Base-by-base conservation (phyloP, 2,888 invertebrate genomes). In the Eurois occulta region DNA sequence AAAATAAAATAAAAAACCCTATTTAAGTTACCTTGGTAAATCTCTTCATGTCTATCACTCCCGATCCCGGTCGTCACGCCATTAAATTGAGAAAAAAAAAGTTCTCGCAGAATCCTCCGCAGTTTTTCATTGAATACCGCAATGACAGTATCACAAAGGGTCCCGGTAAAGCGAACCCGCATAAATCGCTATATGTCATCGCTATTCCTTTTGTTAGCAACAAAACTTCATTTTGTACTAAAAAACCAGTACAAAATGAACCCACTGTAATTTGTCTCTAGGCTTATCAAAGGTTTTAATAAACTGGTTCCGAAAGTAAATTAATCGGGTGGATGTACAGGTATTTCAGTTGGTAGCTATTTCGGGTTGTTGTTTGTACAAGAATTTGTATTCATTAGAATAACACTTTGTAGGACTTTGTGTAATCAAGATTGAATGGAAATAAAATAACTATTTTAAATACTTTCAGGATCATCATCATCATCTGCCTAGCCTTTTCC, bases 111-210 rank as follows among this genome's bases (percentile, higher is more conserved):
- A 65, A 77, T 73, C 78, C 82, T 84, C 80, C 78, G 81, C 88
- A 89, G 88, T 91, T 91, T 90, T 88, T 91, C 91, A 90, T 91
- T 88, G 90, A 90, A 92, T 90, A 86, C 84, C 87, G 78, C 84
- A 90, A 87, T 88, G 92, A 91, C 92, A 90, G 85, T 87, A 88
- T 87, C 88, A 93, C 92, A 94, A 94, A 92, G 89, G 91, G 82
- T 80, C 75, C 79, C 74, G 79, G 86, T 81, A 83, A 81, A 81
- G 52, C 76, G 80, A 80, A 87, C 90, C 91, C 91, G 90, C 91
- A 94, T 94, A 94, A 94, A 94, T 94, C 93, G 92, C 91, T 90
- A 89, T 88, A 91, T 89, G 93, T 92, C 94, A 93, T 92, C 90
- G 91, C 90, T 87, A 87, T 85, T 86, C 85, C 90, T 91, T 92